A percentile compares a stretch with the other conserved stretches of the same genome.
These are phyloP conservation scores for Calyptomena viridis DNA, from an alignment of 2,113 vertebrate genomes.

Conservation along the genomic window DNA sequence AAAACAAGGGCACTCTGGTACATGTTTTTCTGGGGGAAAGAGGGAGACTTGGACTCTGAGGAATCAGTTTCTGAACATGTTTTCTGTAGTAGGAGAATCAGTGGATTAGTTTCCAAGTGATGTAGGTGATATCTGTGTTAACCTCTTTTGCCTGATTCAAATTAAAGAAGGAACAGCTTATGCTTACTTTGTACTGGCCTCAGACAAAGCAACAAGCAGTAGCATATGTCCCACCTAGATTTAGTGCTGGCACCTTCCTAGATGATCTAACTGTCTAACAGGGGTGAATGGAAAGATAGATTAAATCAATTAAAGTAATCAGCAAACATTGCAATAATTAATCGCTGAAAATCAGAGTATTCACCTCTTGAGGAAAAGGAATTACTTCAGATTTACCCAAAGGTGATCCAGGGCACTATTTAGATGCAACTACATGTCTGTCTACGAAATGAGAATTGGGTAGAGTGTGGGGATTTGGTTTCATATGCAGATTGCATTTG, in stretches of 20 bases:
- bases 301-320: not conserved
- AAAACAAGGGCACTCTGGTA: not conserved
- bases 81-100: not conserved
- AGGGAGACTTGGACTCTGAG: not conserved
- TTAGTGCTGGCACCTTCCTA: not conserved
- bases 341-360: not conserved
- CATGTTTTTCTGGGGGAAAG: not conserved
- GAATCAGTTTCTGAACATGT: not conserved
- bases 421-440: not conserved
- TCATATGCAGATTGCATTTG: slow-evolving; percentile 16
- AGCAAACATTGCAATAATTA: not conserved
- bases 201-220: not conserved
- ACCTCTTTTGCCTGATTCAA: not conserved
- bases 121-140: not conserved
- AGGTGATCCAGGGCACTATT: not conserved
- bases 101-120: not conserved
- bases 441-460: not conserved
- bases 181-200: not conserved
- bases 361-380: not conserved
- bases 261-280: not conserved
- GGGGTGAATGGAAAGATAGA: not conserved
- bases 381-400: not conserved
- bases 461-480: not conserved
- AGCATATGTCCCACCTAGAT: not conserved
- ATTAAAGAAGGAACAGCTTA: not conserved